Base-by-base conservation (phyloP, 2,113 vertebrate genomes). In the Osmerus eperlanus region DNA sequence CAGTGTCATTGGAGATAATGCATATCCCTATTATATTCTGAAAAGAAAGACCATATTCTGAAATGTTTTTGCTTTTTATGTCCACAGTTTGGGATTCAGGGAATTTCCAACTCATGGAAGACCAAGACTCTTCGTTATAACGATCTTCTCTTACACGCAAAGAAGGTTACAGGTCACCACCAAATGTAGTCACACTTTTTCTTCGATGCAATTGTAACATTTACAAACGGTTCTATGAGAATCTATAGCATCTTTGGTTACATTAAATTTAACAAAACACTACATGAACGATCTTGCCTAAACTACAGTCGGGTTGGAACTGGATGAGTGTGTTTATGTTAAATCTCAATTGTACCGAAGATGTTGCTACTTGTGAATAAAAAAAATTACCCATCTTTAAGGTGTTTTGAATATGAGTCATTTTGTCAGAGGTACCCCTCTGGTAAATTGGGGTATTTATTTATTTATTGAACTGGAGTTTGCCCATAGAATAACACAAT, bases 61-160 rank as follows among this genome's bases (percentile, higher is more conserved):
- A 4, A 66, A 29, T 21, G 14, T 32, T 21, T 63, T 55, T 16
- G 0, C 3, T 18, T 72, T 47, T 65, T 53, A 19, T 84, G 64
- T 55, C 69, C 64, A 36, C 64, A 92, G 91, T 32, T 88, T 41
- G 89, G 88, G 58, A 67, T 88, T 13, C 75, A 83, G 18, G 89
- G 83, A 70, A 89, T 92, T 67, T 89, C 91, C n/a, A 55, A 78
- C 32, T 85, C 89, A n/a, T 92, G 91, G 90, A 84, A 58, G 59
- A 84, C 77, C 41, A 90, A 78, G 72, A 92, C 90, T 13, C 70
- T 77, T 62, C 71, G 77, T 61, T 89, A 78, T 23, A 29, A 78
- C 6, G 62, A 67, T 0, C 78, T 91, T 47, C 65, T 92, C 63
- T 82, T 83, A 58, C 84, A 87, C 9, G 67, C 84, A 61, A 84